A percentile compares a stretch with the other conserved stretches of the same genome.
Conservation (phyloP, 30 jellyfish, hydroid and myxozoan species). For the Clytia hemisphaerica region DNA sequence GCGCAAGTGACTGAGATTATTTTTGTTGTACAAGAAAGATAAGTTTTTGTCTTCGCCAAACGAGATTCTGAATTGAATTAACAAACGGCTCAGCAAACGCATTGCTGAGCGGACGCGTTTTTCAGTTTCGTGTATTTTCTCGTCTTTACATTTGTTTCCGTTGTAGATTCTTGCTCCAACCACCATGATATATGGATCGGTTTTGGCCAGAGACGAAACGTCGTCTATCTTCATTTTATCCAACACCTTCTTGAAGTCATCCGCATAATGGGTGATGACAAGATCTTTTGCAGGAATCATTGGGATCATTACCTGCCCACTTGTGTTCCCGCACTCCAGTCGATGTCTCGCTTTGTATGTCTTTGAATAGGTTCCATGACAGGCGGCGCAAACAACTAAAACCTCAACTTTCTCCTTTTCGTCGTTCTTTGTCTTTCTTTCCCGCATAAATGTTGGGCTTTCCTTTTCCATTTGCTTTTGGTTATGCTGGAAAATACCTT, state of each 20-base stretch:
- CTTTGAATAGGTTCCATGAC: not conserved
- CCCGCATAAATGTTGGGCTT: not conserved
- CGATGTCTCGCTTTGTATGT: not conserved
- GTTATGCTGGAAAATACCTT: not conserved
- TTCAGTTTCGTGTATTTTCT: not conserved
- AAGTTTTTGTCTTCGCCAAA: no score
- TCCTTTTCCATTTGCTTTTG: not conserved
- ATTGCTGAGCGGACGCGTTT: not conserved
- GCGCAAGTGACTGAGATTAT: not conserved
- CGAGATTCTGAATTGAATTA: not conserved
- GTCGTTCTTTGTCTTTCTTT: conserved; percentile 1
- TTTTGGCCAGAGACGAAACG: not conserved
- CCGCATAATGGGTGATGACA: not conserved
- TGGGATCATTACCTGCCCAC: not conserved
- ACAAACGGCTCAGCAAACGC: not conserved
- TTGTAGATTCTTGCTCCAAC: not conserved
- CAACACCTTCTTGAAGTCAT: not conserved
- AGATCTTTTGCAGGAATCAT: not conserved
- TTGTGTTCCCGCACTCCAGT: not conserved
- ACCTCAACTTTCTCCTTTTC: no score
- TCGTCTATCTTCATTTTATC: not conserved
- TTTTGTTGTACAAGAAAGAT: no score
- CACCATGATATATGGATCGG: not conserved
- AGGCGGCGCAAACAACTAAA: not conserved
- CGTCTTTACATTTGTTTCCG: not conserved